A percentile compares a stretch with the other conserved stretches of the same genome.
Evolutionary conservation across 2,797 vertebrate species (phyloP).

Genomic region (Toxotes lorentzi): DNA sequence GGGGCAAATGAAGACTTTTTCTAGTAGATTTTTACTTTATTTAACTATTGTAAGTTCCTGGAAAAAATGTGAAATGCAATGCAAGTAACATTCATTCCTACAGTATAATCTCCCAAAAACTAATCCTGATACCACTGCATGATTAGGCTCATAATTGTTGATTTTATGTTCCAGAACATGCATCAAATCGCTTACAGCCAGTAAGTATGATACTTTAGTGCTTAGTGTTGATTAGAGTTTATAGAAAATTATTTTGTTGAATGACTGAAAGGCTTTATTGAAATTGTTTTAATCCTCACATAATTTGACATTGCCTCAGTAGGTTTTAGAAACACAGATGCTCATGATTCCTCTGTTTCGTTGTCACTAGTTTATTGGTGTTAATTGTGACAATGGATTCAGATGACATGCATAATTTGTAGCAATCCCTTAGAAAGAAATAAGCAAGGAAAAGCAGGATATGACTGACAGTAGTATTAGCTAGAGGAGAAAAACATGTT

Average conservation of each 20-base stretch:
- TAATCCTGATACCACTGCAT: background rate
- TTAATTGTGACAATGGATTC: constrained; percentile 51
- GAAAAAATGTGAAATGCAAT: background rate
- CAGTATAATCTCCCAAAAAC: background rate
- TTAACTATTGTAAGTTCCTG: background rate
- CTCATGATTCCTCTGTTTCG: constrained; percentile 34
- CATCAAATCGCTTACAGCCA: constrained; percentile 9
- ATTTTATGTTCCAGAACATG: constrained; percentile 9
- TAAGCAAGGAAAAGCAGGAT: constrained; percentile 11
- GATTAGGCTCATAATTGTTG: background rate
- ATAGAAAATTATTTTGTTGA: constrained; percentile 4
- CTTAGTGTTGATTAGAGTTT: constrained; percentile 15
- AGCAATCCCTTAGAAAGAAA: constrained; percentile 21
- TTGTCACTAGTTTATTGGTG: constrained; percentile 31
- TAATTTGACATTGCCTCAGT: constrained; percentile 27
- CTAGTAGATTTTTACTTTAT: background rate
- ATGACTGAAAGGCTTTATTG: constrained; percentile 18
- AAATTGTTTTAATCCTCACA: constrained; percentile 24
- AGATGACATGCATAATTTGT: constrained; percentile 40
- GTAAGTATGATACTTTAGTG: background rate
- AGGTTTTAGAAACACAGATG: constrained; percentile 26
- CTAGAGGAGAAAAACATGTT: background rate
- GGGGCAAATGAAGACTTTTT: background rate
- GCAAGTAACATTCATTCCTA: background rate
- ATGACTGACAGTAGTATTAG: constrained; percentile 12